phyloP scores from a whole-genome alignment of 2,113 vertebrate genomes.

The Pluvialis apricaria region DNA sequence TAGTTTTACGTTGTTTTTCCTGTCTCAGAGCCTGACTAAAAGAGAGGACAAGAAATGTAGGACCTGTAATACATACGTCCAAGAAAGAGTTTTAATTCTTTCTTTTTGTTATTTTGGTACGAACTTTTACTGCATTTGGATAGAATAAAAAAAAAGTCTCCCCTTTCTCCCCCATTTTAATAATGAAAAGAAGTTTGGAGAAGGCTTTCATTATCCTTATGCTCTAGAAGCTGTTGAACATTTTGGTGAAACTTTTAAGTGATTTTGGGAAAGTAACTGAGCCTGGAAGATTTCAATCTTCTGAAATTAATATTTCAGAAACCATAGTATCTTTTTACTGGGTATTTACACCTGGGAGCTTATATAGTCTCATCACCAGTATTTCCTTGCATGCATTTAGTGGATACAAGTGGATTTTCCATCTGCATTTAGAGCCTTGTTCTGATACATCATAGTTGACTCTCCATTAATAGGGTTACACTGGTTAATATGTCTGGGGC shows the following conservation, averaged over 20 bases:
- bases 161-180: neutral
- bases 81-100: neutral
- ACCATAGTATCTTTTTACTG: neutral
- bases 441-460: neutral
- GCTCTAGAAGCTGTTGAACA: neutral
- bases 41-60: neutral
- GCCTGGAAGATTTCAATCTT: neutral
- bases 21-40: neutral
- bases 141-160: neutral
- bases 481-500: neutral
- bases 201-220: neutral
- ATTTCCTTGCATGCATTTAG: neutral
- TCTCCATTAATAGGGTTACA: neutral
- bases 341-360: neutral
- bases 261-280: neutral
- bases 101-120: neutral
- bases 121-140: neutral
- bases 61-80: neutral
- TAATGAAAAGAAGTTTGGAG: neutral
- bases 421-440: neutral
- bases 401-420: neutral
- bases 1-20: neutral
- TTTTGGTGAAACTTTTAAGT: neutral
- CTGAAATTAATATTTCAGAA: neutral
- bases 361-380: neutral